Conservation (phyloP, 2,797 vertebrate genomes). For the Cynopterus sphinx region DNA sequence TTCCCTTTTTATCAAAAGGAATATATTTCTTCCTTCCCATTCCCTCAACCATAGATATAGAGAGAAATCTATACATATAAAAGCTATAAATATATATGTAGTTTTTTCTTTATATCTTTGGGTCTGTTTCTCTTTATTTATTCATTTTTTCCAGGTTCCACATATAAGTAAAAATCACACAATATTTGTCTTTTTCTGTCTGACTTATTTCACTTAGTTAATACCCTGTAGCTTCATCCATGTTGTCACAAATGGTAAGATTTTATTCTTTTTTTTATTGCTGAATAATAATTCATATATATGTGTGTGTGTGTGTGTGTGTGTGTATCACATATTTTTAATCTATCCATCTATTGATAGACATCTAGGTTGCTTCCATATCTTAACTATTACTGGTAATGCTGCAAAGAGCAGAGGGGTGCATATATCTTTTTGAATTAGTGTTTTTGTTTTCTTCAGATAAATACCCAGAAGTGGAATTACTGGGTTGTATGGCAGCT, state of each 20-base stretch:
- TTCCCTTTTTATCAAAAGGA: slow-evolving; percentile 23
- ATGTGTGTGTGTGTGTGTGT: background rate
- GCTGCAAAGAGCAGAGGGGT: background rate
- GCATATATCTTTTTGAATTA: background rate
- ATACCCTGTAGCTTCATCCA: background rate
- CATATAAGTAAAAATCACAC: no score
- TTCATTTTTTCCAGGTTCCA: no score
- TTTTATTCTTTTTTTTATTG: background rate
- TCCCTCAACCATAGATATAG: background rate
- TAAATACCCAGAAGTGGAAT: background rate
- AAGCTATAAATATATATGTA: no score
- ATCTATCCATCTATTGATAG: background rate
- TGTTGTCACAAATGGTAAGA: background rate
- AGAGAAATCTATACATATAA: background rate
- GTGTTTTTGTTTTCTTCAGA: background rate
- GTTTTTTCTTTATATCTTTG: no score
- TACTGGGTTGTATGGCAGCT: background rate
- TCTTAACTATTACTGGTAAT: background rate
- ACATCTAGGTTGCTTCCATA: background rate
- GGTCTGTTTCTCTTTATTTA: no score
- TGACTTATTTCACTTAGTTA: background rate
- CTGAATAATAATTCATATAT: background rate
- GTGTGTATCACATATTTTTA: background rate
- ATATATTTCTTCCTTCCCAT: background rate
- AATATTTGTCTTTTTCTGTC: background rate